phyloP scores from a whole-genome alignment of 2,797 vertebrate genomes.

The Momotus momota region DNA sequence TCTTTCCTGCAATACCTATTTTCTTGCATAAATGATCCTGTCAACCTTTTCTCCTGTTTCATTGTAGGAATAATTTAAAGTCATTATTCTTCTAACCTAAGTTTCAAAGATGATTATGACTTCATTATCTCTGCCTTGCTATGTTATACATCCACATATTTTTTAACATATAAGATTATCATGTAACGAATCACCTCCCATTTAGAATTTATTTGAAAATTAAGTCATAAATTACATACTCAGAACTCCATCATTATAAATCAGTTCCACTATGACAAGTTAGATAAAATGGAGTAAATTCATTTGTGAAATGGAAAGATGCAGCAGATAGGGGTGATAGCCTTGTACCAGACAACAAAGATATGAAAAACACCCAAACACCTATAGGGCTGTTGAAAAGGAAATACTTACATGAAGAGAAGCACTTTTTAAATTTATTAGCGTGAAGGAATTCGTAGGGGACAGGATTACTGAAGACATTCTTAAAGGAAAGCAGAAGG shows the following conservation, averaged over 20 bases:
- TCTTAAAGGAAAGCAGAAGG: background rate
- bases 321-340: background rate
- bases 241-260: slow-evolving; percentile 34
- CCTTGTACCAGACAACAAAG: background rate
- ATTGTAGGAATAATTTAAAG: background rate
- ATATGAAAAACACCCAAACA: background rate
- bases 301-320: background rate
- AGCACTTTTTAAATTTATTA: background rate
- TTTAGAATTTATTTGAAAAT: slow-evolving; percentile 58
- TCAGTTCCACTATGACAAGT: background rate
- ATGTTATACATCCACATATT: background rate
- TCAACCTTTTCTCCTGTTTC: slow-evolving; percentile 9
- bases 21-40: slow-evolving; percentile 7
- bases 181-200: slow-evolving; percentile 58
- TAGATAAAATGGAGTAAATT: slow-evolving; percentile 28
- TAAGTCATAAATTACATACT: background rate
- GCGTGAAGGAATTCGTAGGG: background rate
- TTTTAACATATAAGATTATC: slow-evolving; percentile 18
- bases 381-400: background rate
- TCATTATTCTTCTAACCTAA: slow-evolving; percentile 44
- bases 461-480: background rate
- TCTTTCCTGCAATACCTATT: background rate
- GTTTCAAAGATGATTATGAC: slow-evolving; percentile 62
- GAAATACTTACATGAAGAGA: background rate
- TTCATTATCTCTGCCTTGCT: slow-evolving; percentile 52